phyloP scores from a whole-genome alignment of 2,888 invertebrate genomes.

The Athalia cordata region DNA sequence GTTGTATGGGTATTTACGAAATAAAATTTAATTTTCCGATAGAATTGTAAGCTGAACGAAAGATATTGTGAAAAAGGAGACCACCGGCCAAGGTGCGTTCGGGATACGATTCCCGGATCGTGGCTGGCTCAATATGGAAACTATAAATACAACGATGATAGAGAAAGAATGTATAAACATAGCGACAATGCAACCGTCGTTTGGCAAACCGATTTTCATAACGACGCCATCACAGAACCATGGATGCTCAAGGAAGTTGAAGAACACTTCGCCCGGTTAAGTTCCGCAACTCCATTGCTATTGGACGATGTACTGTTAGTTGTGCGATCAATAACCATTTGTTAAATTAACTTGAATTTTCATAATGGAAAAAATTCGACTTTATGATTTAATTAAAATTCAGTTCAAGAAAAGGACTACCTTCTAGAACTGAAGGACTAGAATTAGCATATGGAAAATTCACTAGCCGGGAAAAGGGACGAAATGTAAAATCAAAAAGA shows the following conservation, averaged over 20 bases:
- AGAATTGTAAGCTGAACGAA: constrained; percentile 60
- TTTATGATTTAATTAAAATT: not conserved
- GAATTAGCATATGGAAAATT: constrained; percentile 41
- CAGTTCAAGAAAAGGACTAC: constrained; percentile 50
- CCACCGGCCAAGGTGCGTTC: constrained; percentile 74
- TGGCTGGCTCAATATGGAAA: constrained; percentile 78
- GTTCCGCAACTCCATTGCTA: constrained; percentile 35
- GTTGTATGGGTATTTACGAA: too few species aligned
- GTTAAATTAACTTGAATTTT: not conserved
- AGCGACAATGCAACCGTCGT: constrained; percentile 19
- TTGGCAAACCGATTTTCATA: constrained; percentile 1
- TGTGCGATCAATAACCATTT: not conserved
- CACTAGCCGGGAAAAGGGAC: constrained; percentile 39
- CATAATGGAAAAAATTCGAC: not conserved
- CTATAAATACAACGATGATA: constrained; percentile 78
- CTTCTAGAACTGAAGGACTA: constrained; percentile 52
- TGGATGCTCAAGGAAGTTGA: constrained; percentile 69
- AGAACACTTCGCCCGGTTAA: constrained; percentile 63
- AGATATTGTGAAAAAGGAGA: constrained; percentile 61
- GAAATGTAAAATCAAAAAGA: constrained; percentile 49
- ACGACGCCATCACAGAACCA: constrained; percentile 55
- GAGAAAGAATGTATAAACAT: constrained; percentile 72
- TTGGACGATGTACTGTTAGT: constrained; percentile 58
- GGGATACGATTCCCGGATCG: constrained; percentile 80
- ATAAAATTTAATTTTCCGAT: constrained; percentile 28